Evolutionary conservation across 2,113 vertebrate genomes (phyloP).

Genomic region (Bothrops jararaca): DNA sequence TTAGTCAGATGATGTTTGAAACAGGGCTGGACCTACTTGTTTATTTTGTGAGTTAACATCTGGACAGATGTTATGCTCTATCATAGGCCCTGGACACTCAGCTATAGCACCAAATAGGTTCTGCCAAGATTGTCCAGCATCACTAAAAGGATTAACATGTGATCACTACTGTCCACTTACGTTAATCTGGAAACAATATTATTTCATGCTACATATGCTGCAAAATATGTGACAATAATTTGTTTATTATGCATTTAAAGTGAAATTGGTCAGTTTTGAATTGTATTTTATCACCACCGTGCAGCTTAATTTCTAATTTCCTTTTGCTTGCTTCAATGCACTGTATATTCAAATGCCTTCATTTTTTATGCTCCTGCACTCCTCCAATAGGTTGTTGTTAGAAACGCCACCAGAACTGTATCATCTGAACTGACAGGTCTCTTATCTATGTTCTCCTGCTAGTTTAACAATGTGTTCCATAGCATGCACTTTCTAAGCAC

Average conservation of each 20-base stretch:
- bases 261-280: not conserved
- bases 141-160: not conserved
- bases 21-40: not conserved
- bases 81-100: not conserved
- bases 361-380: not conserved
- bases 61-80: not conserved
- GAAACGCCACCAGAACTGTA: not conserved
- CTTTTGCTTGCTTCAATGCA: not conserved
- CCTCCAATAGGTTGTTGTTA: not conserved
- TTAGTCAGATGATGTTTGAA: not conserved
- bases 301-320: not conserved
- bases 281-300: not conserved
- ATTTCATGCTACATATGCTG: not conserved
- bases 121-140: not conserved
- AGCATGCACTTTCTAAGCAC: not conserved
- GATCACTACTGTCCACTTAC: not conserved
- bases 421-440: not conserved
- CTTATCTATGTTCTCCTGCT: not conserved
- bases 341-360: not conserved
- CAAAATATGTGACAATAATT: not conserved
- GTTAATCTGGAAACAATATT: not conserved
- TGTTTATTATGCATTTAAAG: not conserved
- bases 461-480: not conserved
- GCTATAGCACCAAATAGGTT: not conserved
- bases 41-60: not conserved